Conservation (phyloP, 53 echinoderm and acorn worm species). For the Echinarachnius parma region DNA sequence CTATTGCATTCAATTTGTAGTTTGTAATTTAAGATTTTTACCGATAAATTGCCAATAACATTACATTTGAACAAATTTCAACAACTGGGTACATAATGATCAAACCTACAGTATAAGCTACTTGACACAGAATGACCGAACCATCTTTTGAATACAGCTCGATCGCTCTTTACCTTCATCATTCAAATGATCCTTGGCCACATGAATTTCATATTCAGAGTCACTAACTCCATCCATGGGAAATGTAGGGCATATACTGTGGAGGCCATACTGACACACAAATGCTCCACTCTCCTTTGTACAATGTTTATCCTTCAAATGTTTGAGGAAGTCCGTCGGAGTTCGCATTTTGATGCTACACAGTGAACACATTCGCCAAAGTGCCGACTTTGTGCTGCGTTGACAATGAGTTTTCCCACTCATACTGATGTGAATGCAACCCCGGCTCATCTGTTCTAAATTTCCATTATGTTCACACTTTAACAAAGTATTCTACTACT, state of each 20-base stretch:
- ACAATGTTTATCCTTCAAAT: slow-evolving; percentile 85
- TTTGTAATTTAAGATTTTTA: too few species aligned
- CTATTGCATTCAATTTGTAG: too few species aligned
- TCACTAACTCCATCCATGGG: slow-evolving; percentile 94
- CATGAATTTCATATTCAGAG: slow-evolving; percentile 88
- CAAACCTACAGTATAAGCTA: too few species aligned
- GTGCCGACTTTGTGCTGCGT: slow-evolving; percentile 5
- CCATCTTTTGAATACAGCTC: background rate
- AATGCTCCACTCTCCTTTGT: slow-evolving; percentile 79
- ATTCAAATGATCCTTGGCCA: slow-evolving; percentile 84
- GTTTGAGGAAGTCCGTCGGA: slow-evolving; percentile 72
- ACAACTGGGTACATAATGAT: too few species aligned
- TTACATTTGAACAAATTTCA: too few species aligned
- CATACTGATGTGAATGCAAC: too few species aligned
- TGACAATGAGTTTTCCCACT: too few species aligned
- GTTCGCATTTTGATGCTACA: slow-evolving; percentile 73
- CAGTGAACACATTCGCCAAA: slow-evolving; percentile 72
- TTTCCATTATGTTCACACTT: too few species aligned
- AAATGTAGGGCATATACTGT: slow-evolving; percentile 81
- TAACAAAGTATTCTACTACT: too few species aligned
- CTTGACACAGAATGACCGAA: background rate
- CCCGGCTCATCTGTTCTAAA: too few species aligned
- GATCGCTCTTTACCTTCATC: slow-evolving; percentile 54
- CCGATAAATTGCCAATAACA: too few species aligned
- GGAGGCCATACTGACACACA: slow-evolving; percentile 83